Base-by-base conservation (phyloP, 1,140 invertebrate species). In the Zophobas atratus region DNA sequence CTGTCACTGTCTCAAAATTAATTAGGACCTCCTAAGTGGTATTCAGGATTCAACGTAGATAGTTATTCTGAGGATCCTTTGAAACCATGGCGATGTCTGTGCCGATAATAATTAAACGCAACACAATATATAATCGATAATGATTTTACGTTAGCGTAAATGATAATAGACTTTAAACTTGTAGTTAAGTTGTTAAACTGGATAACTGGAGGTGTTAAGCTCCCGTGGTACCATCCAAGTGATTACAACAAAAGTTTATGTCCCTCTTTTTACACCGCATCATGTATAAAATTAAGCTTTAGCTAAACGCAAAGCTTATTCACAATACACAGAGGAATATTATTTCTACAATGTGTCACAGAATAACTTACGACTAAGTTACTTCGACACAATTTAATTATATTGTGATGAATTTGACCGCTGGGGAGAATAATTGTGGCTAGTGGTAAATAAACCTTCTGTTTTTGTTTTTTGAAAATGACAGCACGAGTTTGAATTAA, bases 21-120 rank as follows among this genome's bases (percentile, higher is more conserved):
- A 63, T 63, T 41, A 63, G 6, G 56, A 57, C 34, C 20, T 51
- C 43, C 36, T 63, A 67, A 67, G 60, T 67, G 60, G 8, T 67
- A 39, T 43, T 32, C 41, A 33, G 39, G 20, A 6, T 38, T 67
- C 39, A 33, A 43, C 43, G 39, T 20, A 20, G 20, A 20, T 20
- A 20, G 20, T 43, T 43, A 43, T 67, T 67, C 49, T 20, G n/a
- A 39, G 43, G 43, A 67, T n/a, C 39, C 60, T 43, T 67, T 67
- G 60, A 43, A 67, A 67, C 60, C 60, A 43, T 43, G 2, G 33
- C 60, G 60, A n/a, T 46, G 38, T 3, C 39, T 43, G 4, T 41
- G 60, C n/a, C 38, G 20, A 20, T 20, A 67, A 67, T 67, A 67
- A 67, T 67, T 67, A 67, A 67, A 20, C 60, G n/a, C 20, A 46